Evolutionary conservation across 2,888 invertebrate species (phyloP).

Genomic region (Nemotelus nigrinus): DNA sequence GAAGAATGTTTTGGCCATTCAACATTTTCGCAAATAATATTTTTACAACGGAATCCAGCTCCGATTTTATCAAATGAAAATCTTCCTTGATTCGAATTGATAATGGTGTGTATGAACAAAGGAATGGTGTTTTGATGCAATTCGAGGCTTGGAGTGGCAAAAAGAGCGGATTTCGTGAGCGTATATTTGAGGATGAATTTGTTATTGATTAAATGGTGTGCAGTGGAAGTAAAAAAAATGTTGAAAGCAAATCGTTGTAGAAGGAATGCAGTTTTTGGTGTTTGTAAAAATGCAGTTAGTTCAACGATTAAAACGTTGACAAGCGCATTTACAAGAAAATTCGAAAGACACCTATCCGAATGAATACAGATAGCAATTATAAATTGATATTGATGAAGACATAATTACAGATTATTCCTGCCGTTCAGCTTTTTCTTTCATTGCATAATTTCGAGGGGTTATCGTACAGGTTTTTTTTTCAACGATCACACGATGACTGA

Average conservation of each 20-base stretch:
- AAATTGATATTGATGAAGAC: conserved; percentile 35
- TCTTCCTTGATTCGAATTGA: not conserved
- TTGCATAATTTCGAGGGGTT: conserved; percentile 32
- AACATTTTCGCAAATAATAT: not conserved
- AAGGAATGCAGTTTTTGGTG: too few species aligned
- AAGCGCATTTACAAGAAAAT: too few species aligned
- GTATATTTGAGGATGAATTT: too few species aligned
- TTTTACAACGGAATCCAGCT: not conserved
- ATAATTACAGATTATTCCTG: conserved; percentile 31
- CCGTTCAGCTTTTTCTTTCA: not conserved
- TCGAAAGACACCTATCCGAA: too few species aligned
- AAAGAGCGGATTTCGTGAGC: too few species aligned
- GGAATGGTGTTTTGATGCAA: conserved; percentile 8
- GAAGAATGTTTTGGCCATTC: not conserved
- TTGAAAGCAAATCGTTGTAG: too few species aligned
- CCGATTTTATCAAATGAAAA: not conserved
- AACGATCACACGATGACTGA: not conserved
- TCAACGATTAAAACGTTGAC: too few species aligned
- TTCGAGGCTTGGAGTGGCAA: too few species aligned
- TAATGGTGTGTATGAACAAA: conserved; percentile 23
- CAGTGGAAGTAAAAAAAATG: too few species aligned
- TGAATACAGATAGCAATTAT: not conserved
- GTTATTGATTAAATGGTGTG: too few species aligned
- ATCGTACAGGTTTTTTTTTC: not conserved
- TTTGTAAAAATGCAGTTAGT: too few species aligned